phyloP scores from a whole-genome alignment of 2,797 vertebrate genomes.

The Holocentrus rufus region DNA sequence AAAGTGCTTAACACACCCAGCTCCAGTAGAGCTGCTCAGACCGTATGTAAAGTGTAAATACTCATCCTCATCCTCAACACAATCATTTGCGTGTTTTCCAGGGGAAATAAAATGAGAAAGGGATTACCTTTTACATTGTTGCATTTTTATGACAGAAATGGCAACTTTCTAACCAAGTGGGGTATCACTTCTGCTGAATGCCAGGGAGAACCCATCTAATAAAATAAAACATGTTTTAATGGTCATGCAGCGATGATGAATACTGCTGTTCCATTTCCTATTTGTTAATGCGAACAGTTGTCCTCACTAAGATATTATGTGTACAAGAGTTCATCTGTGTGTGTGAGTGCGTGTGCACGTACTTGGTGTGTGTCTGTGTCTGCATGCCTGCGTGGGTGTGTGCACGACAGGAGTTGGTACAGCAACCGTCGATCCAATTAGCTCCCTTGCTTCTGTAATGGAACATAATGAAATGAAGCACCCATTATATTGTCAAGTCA shows the following conservation, averaged over 20 bases:
- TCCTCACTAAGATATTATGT: neutral
- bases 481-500: conserved; percentile 44
- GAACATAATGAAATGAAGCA: conserved; percentile 36
- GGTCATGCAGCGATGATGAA: too few species aligned
- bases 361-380: neutral
- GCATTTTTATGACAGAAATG: neutral
- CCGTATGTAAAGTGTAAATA: too few species aligned
- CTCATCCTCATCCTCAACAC: too few species aligned
- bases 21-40: too few species aligned
- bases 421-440: conserved; percentile 21
- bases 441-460: conserved; percentile 29
- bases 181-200: neutral
- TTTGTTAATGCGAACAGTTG: too few species aligned
- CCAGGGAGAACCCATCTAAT: neutral
- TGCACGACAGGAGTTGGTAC: neutral
- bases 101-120: neutral
- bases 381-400: neutral
- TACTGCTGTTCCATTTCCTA: neutral
- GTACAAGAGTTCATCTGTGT: neutral
- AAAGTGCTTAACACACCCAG: too few species aligned
- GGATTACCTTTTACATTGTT: neutral
- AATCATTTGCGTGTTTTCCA: neutral
- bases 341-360: neutral
- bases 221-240: too few species aligned
- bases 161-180: neutral